Evolutionary conservation across 1,140 invertebrate species (phyloP), one percentile per base, ranked within the genome.

Genomic region (Drosophila biarmipes): DNA sequence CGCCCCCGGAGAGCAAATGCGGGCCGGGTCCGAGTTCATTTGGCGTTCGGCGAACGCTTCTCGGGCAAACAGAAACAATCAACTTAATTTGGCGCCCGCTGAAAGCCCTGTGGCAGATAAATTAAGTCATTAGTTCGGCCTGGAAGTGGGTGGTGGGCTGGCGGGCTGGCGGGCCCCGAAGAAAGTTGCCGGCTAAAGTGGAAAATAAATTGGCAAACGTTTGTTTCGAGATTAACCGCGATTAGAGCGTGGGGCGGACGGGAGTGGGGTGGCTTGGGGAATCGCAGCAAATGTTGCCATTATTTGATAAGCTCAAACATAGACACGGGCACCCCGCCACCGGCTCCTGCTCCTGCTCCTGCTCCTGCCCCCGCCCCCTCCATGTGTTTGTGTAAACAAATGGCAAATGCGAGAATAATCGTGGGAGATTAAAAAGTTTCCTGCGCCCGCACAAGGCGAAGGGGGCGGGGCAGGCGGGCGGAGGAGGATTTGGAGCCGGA

Each of bases 171-270:
- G 61, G 59, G 43, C 55, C 14, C 12, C 14, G 40, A 59, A 49
- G 63, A 87, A 87, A 87, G 64, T 78, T 87, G 48, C 59, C 58
- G 42, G 61, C 61, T 55, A 91, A 90, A 90, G 89, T 91, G 90
- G 90, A 91, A 91, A 90, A 91, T 91, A 91, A 91, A 91, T 91
- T 91, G 90, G 80, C 73, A 81, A 91, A 91, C 90, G 90, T 91
- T 91, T 91, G 90, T 91, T 91, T 87, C 85, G 80, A 91, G 90
- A 91, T 91, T 91, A 91, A 91, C 90, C 90, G 90, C 90, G 90
- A 91, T 91, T 91, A 91, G 90, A 81, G 64, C 45, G 59, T 51
- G 54, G 67, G 31, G 15, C 45, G 5, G 8, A 31, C 8, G 31
- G 34, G 6, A 7, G 38, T 15, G 10, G 8, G 12, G 29, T 29